Percentiles rank a stretch among this genome's conserved stretches.
These are phyloP conservation scores for Drosophila prolongata DNA, from an alignment of 2,888 invertebrate species.

Conservation along the genomic window DNA sequence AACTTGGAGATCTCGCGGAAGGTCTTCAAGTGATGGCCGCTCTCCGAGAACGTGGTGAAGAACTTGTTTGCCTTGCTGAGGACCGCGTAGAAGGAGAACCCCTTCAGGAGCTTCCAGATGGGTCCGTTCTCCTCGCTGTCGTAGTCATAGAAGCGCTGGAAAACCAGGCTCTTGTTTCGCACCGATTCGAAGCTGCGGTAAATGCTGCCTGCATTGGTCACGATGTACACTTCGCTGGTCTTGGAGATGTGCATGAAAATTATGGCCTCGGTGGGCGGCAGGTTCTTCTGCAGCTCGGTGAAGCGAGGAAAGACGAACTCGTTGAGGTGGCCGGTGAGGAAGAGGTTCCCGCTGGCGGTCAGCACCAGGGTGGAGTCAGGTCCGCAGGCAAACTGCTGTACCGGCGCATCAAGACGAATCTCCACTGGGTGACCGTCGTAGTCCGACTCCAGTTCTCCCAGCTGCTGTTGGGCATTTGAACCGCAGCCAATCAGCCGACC, in stretches of 20 bases:
- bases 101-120: conserved; percentile 82
- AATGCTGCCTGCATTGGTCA: conserved; percentile 82
- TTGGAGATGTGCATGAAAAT: conserved; percentile 83
- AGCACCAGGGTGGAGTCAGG: conserved; percentile 83
- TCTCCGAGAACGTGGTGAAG: conserved; percentile 84
- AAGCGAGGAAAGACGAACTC: conserved; percentile 82
- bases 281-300: conserved; percentile 82
- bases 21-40: conserved; percentile 84
- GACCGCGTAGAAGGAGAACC: conserved; percentile 82
- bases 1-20: conserved; percentile 84
- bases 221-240: conserved; percentile 83
- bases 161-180: conserved; percentile 82
- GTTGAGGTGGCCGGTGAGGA: conserved; percentile 81
- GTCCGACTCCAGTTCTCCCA: conserved; percentile 73
- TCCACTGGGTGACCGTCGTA: conserved; percentile 79
- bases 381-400: conserved; percentile 82
- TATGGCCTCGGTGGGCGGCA: conserved; percentile 80
- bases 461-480: conserved; percentile 78
- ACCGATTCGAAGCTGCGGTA: conserved; percentile 82
- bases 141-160: conserved; percentile 84
- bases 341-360: conserved; percentile 81
- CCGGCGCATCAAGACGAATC: conserved; percentile 75
- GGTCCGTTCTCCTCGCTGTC: conserved; percentile 84
- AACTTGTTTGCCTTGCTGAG: conserved; percentile 83
- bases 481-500: conserved; percentile 84